Evolutionary conservation across 1,140 invertebrate genomes (phyloP), one percentile per base, ranked within the genome.

Genomic region (Drosophila prosaltans): DNA sequence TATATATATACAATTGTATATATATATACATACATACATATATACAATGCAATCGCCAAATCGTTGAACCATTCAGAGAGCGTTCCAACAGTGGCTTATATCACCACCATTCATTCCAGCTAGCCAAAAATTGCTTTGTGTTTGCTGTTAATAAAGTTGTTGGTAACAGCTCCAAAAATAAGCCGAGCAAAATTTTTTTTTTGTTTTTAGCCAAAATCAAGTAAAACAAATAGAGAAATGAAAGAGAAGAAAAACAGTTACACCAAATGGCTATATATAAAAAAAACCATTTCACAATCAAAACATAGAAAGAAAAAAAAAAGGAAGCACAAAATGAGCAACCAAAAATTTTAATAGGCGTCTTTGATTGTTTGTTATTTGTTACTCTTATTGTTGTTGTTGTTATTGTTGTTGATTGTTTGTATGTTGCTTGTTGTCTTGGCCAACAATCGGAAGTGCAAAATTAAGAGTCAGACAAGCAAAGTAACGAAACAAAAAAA

Each of bases 391-490:
- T 24, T 24, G 16, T 60, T 73, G 65, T 60, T 73, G 65, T 68
- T 75, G 72, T 75, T 74, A 57, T 74, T 74, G 54, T 59, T 66
- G 73, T 74, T n/a, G 11, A 2, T 59, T 16, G 30, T 59, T 30
- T 59, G 26, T 59, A n/a, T 24, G 41, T 16, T 39, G 45, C 39
- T 43, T 54, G 30, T 57, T 41, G 58, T 72, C 74, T 77, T 77
- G 74, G 74, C 73, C 74, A 78, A 77, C 67, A 78, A 78, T 78
- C 74, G 74, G 74, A 78, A 78, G 74, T 78, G 74, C 74, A 70
- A 78, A 78, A 78, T 78, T 78, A 78, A 78, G 77, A 68, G 67
- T 28, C 74, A 78, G 67, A 77, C 67, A 48, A 69, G 48, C 65
- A 60, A 66, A 41, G 73, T 64, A 36, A 75, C 67, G 73, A 75